Percentiles rank a stretch among this genome's conserved stretches.
These are phyloP conservation scores for Pelagia noctiluca DNA, from an alignment of 30 jellyfish, hydroid and myxozoan species.

Conservation along the genomic window DNA sequence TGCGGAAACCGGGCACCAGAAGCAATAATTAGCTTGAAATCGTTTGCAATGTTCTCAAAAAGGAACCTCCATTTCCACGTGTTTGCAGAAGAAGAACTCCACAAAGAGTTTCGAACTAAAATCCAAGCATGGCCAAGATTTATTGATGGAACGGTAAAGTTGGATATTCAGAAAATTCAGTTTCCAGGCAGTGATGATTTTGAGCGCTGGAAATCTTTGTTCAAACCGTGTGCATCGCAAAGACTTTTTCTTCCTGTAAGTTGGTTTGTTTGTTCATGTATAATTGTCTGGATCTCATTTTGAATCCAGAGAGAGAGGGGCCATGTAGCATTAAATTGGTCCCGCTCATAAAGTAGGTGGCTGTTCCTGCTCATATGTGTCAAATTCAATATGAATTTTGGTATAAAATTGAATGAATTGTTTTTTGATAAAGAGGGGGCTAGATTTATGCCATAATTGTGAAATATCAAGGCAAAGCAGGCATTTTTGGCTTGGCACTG, in stretches of 20 bases:
- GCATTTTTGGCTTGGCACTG: too few species aligned
- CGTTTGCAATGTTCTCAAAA: constrained; percentile 72
- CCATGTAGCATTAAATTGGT: too few species aligned
- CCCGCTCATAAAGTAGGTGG: too few species aligned
- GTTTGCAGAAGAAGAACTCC: constrained; percentile 77
- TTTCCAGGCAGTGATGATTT: constrained; percentile 73
- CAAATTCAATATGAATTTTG: too few species aligned
- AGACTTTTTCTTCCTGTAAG: constrained; percentile 84
- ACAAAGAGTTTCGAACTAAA: constrained; percentile 38
- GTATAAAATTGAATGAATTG: too few species aligned
- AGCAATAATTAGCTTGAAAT: constrained; percentile 74
- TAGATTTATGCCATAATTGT: too few species aligned
- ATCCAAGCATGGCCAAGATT: constrained; percentile 81
- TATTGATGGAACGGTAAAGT: constrained; percentile 55
- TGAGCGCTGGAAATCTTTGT: constrained; percentile 66
- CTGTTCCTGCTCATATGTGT: too few species aligned
- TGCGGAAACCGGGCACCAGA: constrained; percentile 85
- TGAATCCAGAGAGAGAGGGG: too few species aligned
- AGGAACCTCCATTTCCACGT: constrained; percentile 71
- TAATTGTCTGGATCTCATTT: too few species aligned
- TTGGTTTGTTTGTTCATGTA: too few species aligned
- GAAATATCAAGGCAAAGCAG: too few species aligned
- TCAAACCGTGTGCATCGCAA: constrained; percentile 94
- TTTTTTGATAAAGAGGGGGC: too few species aligned
- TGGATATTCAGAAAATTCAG: constrained; percentile 43